Evolutionary conservation across 2,888 invertebrate species (phyloP), one percentile per base, ranked within the genome.

Genomic region (Synergus umbraculus): DNA sequence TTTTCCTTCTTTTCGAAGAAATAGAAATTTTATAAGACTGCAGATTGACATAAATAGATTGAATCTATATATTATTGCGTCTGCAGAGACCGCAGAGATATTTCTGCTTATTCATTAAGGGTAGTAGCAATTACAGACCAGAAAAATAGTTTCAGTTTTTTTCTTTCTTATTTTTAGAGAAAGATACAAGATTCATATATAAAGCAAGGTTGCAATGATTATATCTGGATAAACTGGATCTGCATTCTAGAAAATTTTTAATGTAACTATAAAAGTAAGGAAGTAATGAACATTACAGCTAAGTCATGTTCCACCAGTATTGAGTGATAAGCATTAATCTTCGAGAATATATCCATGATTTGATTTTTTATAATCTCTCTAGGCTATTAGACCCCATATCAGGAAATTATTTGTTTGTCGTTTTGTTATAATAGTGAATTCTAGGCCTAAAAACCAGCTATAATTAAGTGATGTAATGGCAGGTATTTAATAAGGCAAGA

Each of bases 171-270:
- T 44, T 67, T 67, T 67, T 22, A 67, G 13, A 46, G 67, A 41
- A 67, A 13, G 46, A 46, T 67, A 13, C 46, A 22, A 46, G 29
- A 29, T 29, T 44, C 13, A 22, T 67, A 22, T 67, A 67, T 67
- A 67, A 67, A 67, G 44, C 67, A 67, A 13, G 22, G 44, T 46
- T 22, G 43, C 67, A 22, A 29, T 67, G 46, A 67, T 67, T 46
- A 67, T 67, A 67, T 67, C 44, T 67, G 44, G 46, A 29, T 29
- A 67, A 67, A 67, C 46, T 67, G 46, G 67, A 67, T 67, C 67
- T 46, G 67, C 67, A 67, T 67, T 67, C 67, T 67, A 43, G 44
- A 44, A n/a, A 22, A 67, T 44, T 67, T 67, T 67, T 67, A 43
- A 67, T 22, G 67, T 22, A 18, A 44, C 22, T 44, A 44, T 46